phyloP scores from a whole-genome alignment of 1,140 invertebrate genomes.

The Notospermus geniculatus region DNA sequence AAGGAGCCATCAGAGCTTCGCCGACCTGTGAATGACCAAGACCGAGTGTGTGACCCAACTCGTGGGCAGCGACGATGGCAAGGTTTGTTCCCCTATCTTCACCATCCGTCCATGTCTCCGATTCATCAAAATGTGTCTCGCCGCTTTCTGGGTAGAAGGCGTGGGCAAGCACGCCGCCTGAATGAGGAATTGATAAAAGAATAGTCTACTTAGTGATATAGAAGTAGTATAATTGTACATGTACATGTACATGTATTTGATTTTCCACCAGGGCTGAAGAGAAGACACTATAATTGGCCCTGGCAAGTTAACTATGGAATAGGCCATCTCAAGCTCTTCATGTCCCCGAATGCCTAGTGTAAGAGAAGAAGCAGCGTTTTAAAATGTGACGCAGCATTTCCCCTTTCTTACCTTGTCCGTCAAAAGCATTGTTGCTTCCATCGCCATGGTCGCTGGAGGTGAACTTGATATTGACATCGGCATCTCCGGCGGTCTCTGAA shows the following conservation, averaged over 20 bases:
- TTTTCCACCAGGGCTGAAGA: too few species aligned
- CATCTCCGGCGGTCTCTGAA: conserved; percentile 12
- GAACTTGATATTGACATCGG: conserved; percentile 40
- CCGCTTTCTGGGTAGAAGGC: conserved; percentile 76
- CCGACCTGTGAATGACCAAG: conserved; percentile 53
- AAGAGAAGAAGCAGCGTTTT: too few species aligned
- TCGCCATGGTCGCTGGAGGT: conserved; percentile 30
- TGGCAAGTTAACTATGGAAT: too few species aligned
- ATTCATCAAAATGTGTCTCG: conserved; percentile 89
- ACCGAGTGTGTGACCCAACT: conserved; percentile 57
- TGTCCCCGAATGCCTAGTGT: too few species aligned
- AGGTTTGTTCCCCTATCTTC: conserved; percentile 47
- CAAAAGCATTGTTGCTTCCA: conserved; percentile 28
- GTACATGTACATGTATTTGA: too few species aligned
- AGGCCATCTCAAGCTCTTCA: too few species aligned
- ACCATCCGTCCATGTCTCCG: conserved; percentile 67
- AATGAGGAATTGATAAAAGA: too few species aligned
- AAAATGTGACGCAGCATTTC: neutral
- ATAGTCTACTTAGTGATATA: too few species aligned
- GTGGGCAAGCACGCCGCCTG: conserved; percentile 74
- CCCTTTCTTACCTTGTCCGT: conserved; percentile 64
- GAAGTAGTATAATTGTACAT: too few species aligned
- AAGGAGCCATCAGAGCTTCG: conserved; percentile 56
- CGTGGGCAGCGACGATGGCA: conserved; percentile 56
- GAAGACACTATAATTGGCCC: too few species aligned